A percentile compares a stretch with the other conserved stretches of the same genome.
phyloP scores from a whole-genome alignment of 1,140 invertebrate species.

The Probaryconus sp. region DNA sequence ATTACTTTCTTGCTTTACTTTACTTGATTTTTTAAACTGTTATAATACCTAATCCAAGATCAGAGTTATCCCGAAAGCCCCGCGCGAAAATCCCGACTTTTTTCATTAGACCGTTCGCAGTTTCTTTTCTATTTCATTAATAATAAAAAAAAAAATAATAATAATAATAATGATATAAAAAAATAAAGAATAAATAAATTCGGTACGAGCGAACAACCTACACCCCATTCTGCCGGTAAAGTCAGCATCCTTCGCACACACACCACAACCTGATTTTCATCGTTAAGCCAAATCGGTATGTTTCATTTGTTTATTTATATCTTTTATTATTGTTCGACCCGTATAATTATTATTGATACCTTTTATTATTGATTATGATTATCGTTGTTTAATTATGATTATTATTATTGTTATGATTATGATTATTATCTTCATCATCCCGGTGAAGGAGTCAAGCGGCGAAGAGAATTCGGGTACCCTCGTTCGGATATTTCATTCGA shows the following conservation, averaged over 20 bases:
- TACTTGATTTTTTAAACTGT: no score
- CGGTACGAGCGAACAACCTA: slow-evolving; percentile 62
- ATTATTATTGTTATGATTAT: slow-evolving; percentile 38
- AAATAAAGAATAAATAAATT: no score
- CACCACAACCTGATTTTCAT: slow-evolving; percentile 74
- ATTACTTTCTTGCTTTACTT: slow-evolving; percentile 9
- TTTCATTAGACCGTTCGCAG: no score
- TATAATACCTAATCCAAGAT: slow-evolving; percentile 5
- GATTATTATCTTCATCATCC: slow-evolving; percentile 28
- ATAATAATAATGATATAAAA: slow-evolving; percentile 8
- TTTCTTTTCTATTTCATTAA: slow-evolving; percentile 40
- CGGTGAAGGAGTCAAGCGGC: background rate
- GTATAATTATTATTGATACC: slow-evolving; percentile 66
- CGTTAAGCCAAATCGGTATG: slow-evolving; percentile 76
- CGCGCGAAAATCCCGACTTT: no score
- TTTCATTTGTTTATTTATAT: slow-evolving; percentile 77
- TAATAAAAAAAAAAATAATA: slow-evolving; percentile 17
- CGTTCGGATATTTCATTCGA: no score
- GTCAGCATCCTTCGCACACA: slow-evolving; percentile 69
- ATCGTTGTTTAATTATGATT: slow-evolving; percentile 29
- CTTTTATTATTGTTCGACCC: slow-evolving; percentile 71
- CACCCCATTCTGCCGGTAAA: slow-evolving; percentile 74
- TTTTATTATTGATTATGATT: slow-evolving; percentile 55
- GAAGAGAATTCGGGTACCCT: background rate
- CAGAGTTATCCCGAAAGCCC: no score